Evolutionary conservation across 1,140 invertebrate genomes (phyloP), one percentile per base, ranked within the genome.

Genomic region (Atta texana): DNA sequence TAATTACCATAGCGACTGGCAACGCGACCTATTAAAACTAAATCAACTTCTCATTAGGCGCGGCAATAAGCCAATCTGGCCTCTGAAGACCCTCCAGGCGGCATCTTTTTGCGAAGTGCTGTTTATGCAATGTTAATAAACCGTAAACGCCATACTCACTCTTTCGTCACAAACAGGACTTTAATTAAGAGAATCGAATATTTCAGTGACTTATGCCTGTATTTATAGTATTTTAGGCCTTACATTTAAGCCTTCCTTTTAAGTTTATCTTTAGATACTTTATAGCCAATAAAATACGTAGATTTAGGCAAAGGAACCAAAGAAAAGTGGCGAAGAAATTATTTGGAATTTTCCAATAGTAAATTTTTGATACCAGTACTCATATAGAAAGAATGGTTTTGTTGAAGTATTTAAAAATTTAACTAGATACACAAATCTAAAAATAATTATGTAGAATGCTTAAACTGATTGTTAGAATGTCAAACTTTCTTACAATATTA

Each of bases 21-120:
- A 85, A 61, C 61, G 53, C 51, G 72, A 87, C 49, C 88, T 88
- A 89, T 89, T 89, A 89, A 89, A 89, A 89, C 85, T 78, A 78
- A 89, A 89, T 89, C 86, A 89, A 88, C 86, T 89, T 89, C 88
- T 89, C 81, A 72, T 89, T 86, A 89, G 53, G 53, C 14, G 55
- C 51, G 86, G 34, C 68, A 80, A 44, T 68, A 69, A 86, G 55
- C 44, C 80, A 12, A 74, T 74, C 59, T 8, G 5, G 68, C 34
- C 24, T 72, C 18, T 24, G 18, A 28, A 31, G 69, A 18, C 68
- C 66, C 49, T 81, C 21, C 66, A 57, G 34, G 51, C 66, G 64
- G 49, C 21, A 18, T 59, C 49, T 81, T 81, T 72, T 81, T 81
- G 76, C 18, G 0, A 8, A n/a, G 21, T 16, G 51, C 71, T 31